Evolutionary conservation across 2,888 invertebrate genomes (phyloP).

Genomic region (Adelphocoris suturalis): DNA sequence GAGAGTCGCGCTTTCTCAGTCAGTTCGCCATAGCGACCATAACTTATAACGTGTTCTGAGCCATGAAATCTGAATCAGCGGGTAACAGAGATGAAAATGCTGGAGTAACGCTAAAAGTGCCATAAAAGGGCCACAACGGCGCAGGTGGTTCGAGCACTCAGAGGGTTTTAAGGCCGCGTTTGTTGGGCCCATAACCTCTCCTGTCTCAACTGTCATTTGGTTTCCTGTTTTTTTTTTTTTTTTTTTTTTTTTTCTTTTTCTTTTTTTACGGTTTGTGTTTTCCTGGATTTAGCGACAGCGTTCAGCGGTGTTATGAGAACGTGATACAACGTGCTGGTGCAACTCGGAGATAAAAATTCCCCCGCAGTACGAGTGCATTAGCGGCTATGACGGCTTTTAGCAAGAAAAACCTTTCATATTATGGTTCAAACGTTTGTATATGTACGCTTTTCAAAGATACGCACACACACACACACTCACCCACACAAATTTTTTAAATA

Average conservation of each 20-base stretch:
- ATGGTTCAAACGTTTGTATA: too few species aligned
- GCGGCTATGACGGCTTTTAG: too few species aligned
- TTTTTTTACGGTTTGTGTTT: neutral
- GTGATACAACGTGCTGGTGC: neutral
- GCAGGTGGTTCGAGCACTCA: constrained; percentile 22
- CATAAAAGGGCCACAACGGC: constrained; percentile 10
- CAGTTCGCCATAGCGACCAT: neutral
- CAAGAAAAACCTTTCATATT: too few species aligned
- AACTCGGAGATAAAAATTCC: too few species aligned
- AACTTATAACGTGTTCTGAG: neutral
- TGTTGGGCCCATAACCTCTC: constrained; percentile 19
- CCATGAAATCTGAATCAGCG: constrained; percentile 3
- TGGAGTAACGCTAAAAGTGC: neutral
- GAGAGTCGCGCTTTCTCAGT: too few species aligned
- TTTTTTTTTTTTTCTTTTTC: neutral
- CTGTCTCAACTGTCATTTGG: constrained; percentile 36
- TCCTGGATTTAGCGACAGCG: neutral
- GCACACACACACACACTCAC: too few species aligned
- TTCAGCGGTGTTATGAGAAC: neutral
- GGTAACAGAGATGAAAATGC: neutral
- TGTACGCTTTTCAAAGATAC: too few species aligned
- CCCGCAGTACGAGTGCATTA: too few species aligned
- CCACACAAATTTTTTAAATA: too few species aligned
- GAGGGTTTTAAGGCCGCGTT: constrained; percentile 19
- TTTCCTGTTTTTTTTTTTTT: neutral